Conservation (phyloP, 2,888 invertebrate species). For the Tachina fera region DNA sequence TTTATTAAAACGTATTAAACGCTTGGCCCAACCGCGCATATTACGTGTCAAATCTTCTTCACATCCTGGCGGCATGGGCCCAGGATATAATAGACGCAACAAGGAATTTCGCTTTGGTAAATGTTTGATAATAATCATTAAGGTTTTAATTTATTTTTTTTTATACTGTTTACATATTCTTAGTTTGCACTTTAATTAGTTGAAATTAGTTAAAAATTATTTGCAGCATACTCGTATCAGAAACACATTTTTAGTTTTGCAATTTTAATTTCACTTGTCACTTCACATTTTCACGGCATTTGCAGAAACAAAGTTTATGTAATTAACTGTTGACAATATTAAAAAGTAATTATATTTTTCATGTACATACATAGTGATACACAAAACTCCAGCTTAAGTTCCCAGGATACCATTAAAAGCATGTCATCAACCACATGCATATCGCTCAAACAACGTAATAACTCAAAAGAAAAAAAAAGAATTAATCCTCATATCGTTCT, state of each 20-base stretch:
- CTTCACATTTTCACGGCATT: neutral
- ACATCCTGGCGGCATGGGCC: slow-evolving; percentile 80
- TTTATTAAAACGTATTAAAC: slow-evolving; percentile 80
- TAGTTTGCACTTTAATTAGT: slow-evolving; percentile 35
- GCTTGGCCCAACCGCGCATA: slow-evolving; percentile 85
- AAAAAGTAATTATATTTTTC: too few species aligned
- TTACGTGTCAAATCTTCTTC: slow-evolving; percentile 85
- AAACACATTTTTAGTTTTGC: neutral
- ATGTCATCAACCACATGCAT: too few species aligned
- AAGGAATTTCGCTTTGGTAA: slow-evolving; percentile 85
- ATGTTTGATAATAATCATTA: slow-evolving; percentile 59
- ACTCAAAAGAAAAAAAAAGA: too few species aligned
- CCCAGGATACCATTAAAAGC: too few species aligned
- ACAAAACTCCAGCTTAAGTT: too few species aligned
- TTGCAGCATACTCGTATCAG: neutral
- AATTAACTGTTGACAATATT: neutral
- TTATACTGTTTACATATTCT: slow-evolving; percentile 22
- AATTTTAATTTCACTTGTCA: neutral
- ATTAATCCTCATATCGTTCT: too few species aligned
- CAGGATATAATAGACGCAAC: slow-evolving; percentile 79
- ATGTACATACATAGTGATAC: too few species aligned
- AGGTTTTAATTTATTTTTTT: slow-evolving; percentile 32
- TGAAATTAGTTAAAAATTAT: neutral
- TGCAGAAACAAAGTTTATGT: neutral
- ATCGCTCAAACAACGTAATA: too few species aligned